Evolutionary conservation across 1,140 invertebrate genomes (phyloP).

Genomic region (Nasonia longicornis): DNA sequence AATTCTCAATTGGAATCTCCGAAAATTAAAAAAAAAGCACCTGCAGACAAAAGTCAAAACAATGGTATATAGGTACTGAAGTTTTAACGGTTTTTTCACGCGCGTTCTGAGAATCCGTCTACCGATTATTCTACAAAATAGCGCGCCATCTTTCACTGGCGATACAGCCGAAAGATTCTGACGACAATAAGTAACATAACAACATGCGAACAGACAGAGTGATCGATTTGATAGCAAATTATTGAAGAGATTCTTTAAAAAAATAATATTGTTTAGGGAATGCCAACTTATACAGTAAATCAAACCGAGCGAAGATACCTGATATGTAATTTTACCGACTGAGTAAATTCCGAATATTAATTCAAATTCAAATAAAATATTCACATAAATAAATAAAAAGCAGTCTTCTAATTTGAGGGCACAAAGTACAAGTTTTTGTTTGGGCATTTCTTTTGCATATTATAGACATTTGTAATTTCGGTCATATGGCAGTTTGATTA

Average conservation of each 20-base stretch:
- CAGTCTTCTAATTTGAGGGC: not conserved
- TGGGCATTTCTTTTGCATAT: not conserved
- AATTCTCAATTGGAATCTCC: not conserved
- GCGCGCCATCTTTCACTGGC: not conserved
- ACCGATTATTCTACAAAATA: not conserved
- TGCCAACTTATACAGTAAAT: too few species aligned
- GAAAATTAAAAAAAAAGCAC: not conserved
- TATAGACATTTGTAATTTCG: not conserved
- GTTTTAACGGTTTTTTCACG: not conserved
- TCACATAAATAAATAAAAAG: not conserved
- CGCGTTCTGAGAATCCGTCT: not conserved
- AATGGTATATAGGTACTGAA: not conserved
- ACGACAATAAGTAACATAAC: too few species aligned
- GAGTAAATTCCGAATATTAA: constrained; percentile 14
- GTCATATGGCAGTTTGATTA: too few species aligned
- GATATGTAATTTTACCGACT: not conserved
- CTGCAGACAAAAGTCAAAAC: not conserved
- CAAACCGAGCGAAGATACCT: not conserved
- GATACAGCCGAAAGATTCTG: too few species aligned
- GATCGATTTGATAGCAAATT: too few species aligned
- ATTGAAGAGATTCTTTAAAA: too few species aligned
- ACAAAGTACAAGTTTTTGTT: not conserved
- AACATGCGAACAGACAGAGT: too few species aligned
- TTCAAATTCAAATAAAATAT: constrained; percentile 49
- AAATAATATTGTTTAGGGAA: too few species aligned